These are phyloP conservation scores for Morphnarchus princeps DNA, from an alignment of 2,113 vertebrate genomes.

Conservation along the genomic window DNA sequence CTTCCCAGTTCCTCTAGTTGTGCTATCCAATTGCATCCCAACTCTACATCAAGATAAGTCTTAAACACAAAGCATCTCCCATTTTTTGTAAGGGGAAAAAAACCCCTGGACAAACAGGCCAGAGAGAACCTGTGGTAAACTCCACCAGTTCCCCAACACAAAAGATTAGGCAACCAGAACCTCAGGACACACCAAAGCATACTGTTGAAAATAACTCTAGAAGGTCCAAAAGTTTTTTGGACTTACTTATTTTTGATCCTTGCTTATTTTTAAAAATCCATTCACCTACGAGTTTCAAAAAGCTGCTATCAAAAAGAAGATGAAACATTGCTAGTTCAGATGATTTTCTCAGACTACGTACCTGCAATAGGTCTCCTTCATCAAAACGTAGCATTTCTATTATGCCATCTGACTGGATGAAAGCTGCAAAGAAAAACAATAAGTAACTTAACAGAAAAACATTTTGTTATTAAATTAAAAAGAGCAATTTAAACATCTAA, in stretches of 20 bases:
- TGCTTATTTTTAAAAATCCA: neutral
- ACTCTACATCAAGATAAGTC: neutral
- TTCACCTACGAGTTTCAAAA: neutral
- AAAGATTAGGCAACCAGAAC: neutral
- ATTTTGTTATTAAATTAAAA: neutral
- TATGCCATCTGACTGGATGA: constrained; percentile 96
- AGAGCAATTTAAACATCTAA: neutral
- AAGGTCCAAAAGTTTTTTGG: neutral
- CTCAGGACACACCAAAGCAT: neutral
- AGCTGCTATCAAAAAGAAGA: neutral
- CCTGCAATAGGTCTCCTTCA: constrained; percentile 93
- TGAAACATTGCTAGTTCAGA: neutral
- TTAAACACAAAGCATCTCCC: neutral
- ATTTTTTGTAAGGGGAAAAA: neutral
- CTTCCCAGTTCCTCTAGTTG: neutral
- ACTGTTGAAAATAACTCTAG: neutral
- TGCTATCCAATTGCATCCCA: neutral
- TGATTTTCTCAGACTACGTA: constrained; percentile 43
- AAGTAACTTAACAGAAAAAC: neutral
- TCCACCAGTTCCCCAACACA: neutral
- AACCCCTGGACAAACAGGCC: neutral
- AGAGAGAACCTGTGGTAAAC: neutral
- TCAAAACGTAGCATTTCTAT: constrained; percentile 97
- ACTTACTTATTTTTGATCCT: neutral
- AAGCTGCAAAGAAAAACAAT: constrained; percentile 80